These are phyloP conservation scores for Megalurothrips usitatus DNA, from an alignment of 2,888 invertebrate species.

Conservation along the genomic window DNA sequence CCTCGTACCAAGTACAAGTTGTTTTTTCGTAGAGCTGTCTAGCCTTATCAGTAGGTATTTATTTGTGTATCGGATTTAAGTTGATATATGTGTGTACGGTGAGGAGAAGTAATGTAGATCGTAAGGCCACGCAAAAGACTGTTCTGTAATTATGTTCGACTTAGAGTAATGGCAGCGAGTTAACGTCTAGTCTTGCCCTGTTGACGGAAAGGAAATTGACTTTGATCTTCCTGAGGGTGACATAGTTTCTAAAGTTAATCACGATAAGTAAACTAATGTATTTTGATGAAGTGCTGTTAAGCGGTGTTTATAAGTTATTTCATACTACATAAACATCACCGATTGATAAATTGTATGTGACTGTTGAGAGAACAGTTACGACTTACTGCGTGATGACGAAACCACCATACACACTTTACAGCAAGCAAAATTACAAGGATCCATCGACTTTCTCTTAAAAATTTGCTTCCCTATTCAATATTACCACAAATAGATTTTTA, in stretches of 20 bases:
- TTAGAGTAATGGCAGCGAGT: not conserved
- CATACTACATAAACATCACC: not conserved
- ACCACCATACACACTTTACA: no score
- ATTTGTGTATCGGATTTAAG: not conserved
- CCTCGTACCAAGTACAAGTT: constrained; percentile 10
- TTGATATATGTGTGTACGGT: not conserved
- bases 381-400: not conserved
- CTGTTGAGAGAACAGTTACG: not conserved
- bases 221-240: no score
- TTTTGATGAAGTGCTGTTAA: no score
- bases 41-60: not conserved
- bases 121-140: constrained; percentile 15
- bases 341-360: not conserved
- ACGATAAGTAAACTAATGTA: no score
- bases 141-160: not conserved
- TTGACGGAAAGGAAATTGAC: not conserved
- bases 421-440: no score
- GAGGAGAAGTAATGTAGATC: not conserved
- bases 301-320: not conserved
- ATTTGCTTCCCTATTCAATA: no score
- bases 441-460: no score
- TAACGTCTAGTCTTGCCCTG: constrained; percentile 3
- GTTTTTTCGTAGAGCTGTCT: not conserved
- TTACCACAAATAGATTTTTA: not conserved
- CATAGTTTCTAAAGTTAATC: no score